A percentile compares a stretch with the other conserved stretches of the same genome.
Conservation (phyloP, 2,888 invertebrate species). For the Lepeophtheirus nordmannii region DNA sequence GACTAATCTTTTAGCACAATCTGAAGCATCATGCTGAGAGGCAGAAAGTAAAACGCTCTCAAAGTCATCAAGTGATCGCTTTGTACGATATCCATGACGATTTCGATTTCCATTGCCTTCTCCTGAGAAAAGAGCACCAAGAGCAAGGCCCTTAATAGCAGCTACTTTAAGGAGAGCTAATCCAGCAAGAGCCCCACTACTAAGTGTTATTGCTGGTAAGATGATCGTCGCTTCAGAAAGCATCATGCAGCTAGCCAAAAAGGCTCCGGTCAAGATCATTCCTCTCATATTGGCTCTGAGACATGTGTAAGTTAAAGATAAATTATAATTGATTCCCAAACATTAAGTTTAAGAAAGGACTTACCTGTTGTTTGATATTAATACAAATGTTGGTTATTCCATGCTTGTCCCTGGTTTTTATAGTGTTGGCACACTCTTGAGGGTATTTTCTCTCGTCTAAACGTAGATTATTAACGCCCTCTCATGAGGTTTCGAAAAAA, state of each 20-base stretch:
- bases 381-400: too few species aligned
- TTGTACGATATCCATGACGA: not conserved
- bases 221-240: not conserved
- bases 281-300: not conserved
- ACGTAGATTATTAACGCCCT: too few species aligned
- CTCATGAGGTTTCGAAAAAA: too few species aligned
- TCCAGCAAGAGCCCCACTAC: not conserved
- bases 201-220: not conserved
- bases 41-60: not conserved
- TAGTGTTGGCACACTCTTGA: too few species aligned
- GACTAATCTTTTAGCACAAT: conserved; percentile 13
- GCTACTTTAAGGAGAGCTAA: not conserved
- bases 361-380: too few species aligned
- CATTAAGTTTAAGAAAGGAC: too few species aligned
- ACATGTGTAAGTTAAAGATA: not conserved
- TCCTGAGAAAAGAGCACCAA: not conserved
- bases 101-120: not conserved
- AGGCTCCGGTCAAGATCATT: conserved; percentile 2
- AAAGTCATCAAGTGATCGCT: not conserved
- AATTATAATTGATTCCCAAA: too few species aligned
- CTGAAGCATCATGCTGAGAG: not conserved
- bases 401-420: too few species aligned
- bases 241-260: not conserved
- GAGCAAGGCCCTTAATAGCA: not conserved
- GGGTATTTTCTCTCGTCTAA: too few species aligned